Conservation (phyloP, 2,797 vertebrate genomes). For the Dermochelys coriacea region DNA sequence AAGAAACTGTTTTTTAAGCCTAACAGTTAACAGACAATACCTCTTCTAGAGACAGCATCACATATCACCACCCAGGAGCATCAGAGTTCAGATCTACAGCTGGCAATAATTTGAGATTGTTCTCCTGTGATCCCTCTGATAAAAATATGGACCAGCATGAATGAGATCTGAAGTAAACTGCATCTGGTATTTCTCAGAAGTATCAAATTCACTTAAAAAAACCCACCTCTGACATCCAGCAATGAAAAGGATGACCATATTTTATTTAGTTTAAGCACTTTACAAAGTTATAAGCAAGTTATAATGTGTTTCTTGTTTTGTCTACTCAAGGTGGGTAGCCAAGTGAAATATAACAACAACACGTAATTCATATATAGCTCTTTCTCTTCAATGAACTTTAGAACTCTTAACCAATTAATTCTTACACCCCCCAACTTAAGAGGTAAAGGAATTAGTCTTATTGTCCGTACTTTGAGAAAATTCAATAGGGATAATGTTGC, state of each 20-base stretch:
- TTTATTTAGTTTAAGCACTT: slow-evolving; percentile 73
- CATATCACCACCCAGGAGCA: neutral
- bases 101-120: neutral
- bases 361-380: neutral
- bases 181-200: neutral
- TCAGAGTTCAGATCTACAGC: neutral
- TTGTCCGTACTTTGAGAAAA: neutral
- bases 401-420: neutral
- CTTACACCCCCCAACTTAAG: neutral
- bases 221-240: neutral
- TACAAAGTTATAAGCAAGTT: slow-evolving; percentile 33
- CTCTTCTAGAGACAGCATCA: neutral
- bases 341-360: neutral
- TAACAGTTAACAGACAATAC: neutral
- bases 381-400: neutral
- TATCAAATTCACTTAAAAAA: neutral
- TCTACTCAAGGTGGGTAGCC: neutral
- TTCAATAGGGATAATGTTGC: fast-evolving
- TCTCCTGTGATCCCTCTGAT: neutral
- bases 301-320: slow-evolving; percentile 39
- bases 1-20: neutral
- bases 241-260: neutral
- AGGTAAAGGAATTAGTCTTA: fast-evolving
- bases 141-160: neutral
- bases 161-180: neutral